phyloP scores from a whole-genome alignment of 2,888 invertebrate species.

The Harpagoxenus sublaevis region DNA sequence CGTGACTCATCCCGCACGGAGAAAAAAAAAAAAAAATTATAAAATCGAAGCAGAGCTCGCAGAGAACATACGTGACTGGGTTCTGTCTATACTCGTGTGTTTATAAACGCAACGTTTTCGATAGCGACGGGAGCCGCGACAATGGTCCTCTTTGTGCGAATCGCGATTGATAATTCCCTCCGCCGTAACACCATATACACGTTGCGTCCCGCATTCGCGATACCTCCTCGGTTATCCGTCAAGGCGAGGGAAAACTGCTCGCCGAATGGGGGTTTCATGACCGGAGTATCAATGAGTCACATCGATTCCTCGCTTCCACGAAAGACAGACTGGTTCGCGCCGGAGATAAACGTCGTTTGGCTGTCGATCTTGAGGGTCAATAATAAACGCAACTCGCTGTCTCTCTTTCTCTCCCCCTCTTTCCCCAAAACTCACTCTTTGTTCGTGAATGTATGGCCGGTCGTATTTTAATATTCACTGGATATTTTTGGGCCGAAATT shows the following conservation, averaged over 20 bases:
- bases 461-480: not conserved
- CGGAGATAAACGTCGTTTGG: conserved; percentile 28
- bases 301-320: conserved; percentile 47
- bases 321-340: conserved; percentile 18
- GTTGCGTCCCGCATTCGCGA: conserved; percentile 36
- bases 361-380: conserved; percentile 10
- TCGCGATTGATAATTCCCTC: conserved; percentile 43
- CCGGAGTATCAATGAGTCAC: conserved; percentile 71
- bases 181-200: not conserved
- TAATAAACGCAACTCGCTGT: not conserved
- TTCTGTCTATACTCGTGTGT: not conserved
- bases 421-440: not conserved
- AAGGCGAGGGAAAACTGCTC: conserved; percentile 67
- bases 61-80: not conserved
- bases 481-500: not conserved
- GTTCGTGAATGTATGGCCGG: not conserved
- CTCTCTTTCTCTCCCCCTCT: not conserved
- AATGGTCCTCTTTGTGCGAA: conserved; percentile 41
- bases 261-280: conserved; percentile 69
- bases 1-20: conserved; percentile 5
- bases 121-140: conserved; percentile 22
- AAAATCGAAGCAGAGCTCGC: not conserved
- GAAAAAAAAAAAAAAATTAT: not conserved
- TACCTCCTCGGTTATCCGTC: conserved; percentile 54
- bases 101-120: conserved; percentile 22